These are phyloP conservation scores for Microtus richardsoni DNA, from an alignment of 2,113 vertebrate genomes.

Conservation along the genomic window DNA sequence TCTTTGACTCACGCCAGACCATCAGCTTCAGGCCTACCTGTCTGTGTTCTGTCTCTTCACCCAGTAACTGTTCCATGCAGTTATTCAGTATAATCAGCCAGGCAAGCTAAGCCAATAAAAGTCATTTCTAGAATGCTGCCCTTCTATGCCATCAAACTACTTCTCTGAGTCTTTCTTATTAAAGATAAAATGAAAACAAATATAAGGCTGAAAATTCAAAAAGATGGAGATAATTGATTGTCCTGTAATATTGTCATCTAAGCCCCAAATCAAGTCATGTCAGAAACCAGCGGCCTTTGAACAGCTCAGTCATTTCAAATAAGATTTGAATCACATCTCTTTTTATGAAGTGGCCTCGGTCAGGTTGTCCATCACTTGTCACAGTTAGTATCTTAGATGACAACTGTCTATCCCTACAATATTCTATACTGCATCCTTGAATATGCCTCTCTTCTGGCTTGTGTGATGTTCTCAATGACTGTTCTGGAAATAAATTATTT, in stretches of 20 bases:
- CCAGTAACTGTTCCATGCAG: not conserved
- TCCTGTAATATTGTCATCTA: not conserved
- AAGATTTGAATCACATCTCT: not conserved
- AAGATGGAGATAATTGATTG: not conserved
- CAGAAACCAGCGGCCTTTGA: not conserved
- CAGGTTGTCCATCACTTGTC: not conserved
- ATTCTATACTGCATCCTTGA: not conserved
- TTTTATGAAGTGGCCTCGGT: not conserved
- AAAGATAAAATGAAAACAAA: not conserved
- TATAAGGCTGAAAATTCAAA: not conserved
- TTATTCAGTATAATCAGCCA: not conserved
- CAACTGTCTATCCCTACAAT: not conserved
- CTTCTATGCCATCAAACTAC: not conserved
- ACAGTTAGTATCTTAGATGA: not conserved
- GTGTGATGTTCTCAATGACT: not conserved
- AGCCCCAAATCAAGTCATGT: not conserved
- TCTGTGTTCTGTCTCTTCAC: not conserved
- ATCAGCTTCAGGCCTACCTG: not conserved
- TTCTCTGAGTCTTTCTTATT: not conserved
- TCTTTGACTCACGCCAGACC: not conserved
- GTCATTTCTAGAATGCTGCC: not conserved
- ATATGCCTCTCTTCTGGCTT: not conserved
- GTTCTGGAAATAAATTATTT: not conserved
- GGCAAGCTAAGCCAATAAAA: not conserved
- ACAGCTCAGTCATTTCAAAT: not conserved